Percentiles rank a stretch among this genome's conserved stretches.
phyloP scores from a whole-genome alignment of 2,888 invertebrate genomes.

The Syritta pipiens region DNA sequence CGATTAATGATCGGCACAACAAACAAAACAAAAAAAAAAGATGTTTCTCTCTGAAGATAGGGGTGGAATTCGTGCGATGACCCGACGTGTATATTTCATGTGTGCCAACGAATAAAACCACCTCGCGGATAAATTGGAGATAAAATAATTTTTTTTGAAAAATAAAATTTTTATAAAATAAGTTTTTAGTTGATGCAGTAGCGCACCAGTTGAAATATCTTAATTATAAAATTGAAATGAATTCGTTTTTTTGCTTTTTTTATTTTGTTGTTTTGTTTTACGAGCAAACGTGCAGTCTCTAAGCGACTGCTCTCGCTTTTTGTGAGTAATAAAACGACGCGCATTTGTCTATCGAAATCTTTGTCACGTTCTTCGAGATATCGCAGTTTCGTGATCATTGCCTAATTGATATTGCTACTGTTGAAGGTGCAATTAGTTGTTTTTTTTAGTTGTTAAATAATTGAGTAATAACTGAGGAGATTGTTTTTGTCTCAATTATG shows the following conservation, averaged over 20 bases:
- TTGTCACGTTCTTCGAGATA: constrained; percentile 60
- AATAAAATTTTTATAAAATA: constrained; percentile 21
- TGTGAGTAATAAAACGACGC: constrained; percentile 33
- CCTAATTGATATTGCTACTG: constrained; percentile 57
- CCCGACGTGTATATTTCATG: constrained; percentile 1
- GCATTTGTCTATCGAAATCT: constrained; percentile 57
- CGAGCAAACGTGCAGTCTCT: constrained; percentile 54
- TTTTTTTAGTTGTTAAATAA: constrained; percentile 14
- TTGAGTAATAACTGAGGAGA: too few species aligned
- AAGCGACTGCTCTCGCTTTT: background rate
- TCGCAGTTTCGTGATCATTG: constrained; percentile 65
- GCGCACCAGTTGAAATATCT: constrained; percentile 19
- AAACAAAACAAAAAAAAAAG: constrained; percentile 13
- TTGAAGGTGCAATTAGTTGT: constrained; percentile 22
- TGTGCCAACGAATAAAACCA: constrained; percentile 22
- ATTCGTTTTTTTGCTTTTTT: too few species aligned
- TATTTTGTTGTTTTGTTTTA: constrained; percentile 26
- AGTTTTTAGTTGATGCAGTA: constrained; percentile 13
- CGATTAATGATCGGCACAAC: constrained; percentile 45
- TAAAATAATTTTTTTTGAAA: background rate
- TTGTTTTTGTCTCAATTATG: too few species aligned
- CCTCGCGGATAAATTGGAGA: background rate
- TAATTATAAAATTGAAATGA: constrained; percentile 22
- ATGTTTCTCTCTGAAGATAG: constrained; percentile 39
- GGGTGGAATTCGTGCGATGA: constrained; percentile 52